Base-by-base conservation (phyloP, 2,888 invertebrate genomes). In the Ariolimax columbianus region DNA sequence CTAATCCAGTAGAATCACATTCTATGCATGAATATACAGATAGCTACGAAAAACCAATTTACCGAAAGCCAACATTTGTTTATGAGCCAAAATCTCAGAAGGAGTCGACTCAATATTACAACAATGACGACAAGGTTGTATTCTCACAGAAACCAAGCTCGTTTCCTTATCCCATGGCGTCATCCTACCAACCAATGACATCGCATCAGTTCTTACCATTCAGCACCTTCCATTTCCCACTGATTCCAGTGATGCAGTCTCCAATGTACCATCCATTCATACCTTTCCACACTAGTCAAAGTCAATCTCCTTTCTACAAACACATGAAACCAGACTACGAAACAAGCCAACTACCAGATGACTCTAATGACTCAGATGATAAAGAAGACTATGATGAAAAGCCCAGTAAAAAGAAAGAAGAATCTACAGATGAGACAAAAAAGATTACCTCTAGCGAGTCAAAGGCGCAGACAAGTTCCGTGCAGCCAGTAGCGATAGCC, bases 221-320 rank as follows among this genome's bases (percentile, higher is more conserved):
- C 36, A 63, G 75, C 23, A 2, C 82, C 26, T 68, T 77, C 47
- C 83, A 70, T 59, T 47, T 75, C 30, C 75, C 75, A 14, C 19
- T 73, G 38, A 63, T 83, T 63, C 83, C 83, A 9, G 63, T 82
- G 11, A n/a, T 63, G 36, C 82, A 77, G 23, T n/a, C 66, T 14
- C 77, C 77, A 1, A 77, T 77, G 19, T 83, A 77, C 51, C 83
- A 83, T 14, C 77, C 68, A 40, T 73, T 63, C 30, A 33, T 82
- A 17, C 75, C 73, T 7, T 55, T 66, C 40, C 55, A n/a, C 6
- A n/a, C 80, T 19, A 36, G 33, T 7, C 9, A 59, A 38, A 38
- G 19, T 30, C 59, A 55, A 26, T 2, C 33, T 1, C n/a, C 55
- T 3, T 7, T 55, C 17, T 55, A 63, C 40, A 33, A 63, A 9